Conservation (phyloP, 2,113 vertebrate species). For the Spheniscus mendiculus region DNA sequence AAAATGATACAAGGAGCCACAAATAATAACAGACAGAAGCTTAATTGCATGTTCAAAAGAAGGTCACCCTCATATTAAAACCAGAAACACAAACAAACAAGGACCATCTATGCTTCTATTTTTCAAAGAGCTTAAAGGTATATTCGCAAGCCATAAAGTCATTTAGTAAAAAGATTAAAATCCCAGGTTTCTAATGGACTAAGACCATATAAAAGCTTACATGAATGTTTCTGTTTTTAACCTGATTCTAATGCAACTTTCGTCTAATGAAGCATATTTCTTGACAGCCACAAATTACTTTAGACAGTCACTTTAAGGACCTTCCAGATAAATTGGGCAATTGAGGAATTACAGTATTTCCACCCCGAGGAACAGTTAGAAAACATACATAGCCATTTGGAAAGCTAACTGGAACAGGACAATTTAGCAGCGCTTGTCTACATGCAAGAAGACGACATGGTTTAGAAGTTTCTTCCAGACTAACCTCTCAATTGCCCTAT, state of each 20-base stretch:
- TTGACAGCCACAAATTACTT: background rate
- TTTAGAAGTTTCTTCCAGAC: background rate
- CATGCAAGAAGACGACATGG: accelerated
- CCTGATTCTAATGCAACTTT: background rate
- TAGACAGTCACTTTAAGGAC: background rate
- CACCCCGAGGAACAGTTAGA: background rate
- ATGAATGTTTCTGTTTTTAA: background rate
- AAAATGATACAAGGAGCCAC: background rate
- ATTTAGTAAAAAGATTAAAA: background rate
- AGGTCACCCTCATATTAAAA: background rate
- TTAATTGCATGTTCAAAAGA: background rate
- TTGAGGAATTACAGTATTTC: background rate
- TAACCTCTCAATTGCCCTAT: background rate
- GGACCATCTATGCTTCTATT: background rate
- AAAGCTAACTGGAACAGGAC: background rate
- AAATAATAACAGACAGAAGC: background rate
- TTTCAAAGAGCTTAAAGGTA: background rate
- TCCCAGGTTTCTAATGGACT: background rate
- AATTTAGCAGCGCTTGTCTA: background rate
- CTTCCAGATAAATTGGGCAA: background rate
- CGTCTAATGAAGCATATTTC: background rate
- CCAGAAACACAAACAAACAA: background rate
- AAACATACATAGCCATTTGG: background rate
- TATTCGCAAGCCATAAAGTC: background rate
- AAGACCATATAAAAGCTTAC: background rate